phyloP scores from a whole-genome alignment of 2,797 vertebrate species.

The Pteropus rufus region DNA sequence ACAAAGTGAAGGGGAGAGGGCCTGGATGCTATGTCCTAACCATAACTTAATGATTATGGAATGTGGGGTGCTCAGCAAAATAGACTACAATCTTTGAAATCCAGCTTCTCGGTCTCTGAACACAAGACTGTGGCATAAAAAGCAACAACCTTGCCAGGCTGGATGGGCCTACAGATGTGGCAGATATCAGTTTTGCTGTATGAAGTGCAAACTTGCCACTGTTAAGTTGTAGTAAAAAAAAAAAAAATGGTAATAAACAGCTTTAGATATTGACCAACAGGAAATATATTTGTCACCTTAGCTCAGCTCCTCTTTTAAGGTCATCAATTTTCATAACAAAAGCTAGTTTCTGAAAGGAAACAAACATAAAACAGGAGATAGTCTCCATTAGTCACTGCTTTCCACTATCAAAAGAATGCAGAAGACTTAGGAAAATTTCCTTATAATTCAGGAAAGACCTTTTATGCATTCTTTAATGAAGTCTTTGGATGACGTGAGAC shows the following conservation, averaged over 20 bases:
- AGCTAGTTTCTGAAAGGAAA: slow-evolving; percentile 24
- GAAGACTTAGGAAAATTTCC: background rate
- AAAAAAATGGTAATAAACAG: background rate
- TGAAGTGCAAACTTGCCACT: background rate
- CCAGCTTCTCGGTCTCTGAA: background rate
- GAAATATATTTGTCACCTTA: background rate
- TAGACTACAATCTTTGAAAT: background rate
- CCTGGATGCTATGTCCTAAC: background rate
- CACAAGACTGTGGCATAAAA: background rate
- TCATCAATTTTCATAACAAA: background rate
- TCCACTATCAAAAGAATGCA: background rate
- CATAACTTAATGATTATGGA: background rate
- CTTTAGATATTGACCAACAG: slow-evolving; percentile 12
- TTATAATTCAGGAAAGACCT: background rate
- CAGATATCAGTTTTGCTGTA: background rate
- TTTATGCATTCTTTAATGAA: background rate
- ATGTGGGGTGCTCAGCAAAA: background rate
- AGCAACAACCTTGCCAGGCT: background rate
- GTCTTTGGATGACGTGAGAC: background rate
- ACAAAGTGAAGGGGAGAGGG: background rate
- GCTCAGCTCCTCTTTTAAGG: background rate
- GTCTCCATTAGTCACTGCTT: background rate
- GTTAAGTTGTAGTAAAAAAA: background rate
- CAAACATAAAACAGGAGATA: background rate
- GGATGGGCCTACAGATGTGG: background rate